A percentile compares a stretch with the other conserved stretches of the same genome.
Evolutionary conservation across 1,140 invertebrate species (phyloP).

Genomic region (Drosophila athabasca): DNA sequence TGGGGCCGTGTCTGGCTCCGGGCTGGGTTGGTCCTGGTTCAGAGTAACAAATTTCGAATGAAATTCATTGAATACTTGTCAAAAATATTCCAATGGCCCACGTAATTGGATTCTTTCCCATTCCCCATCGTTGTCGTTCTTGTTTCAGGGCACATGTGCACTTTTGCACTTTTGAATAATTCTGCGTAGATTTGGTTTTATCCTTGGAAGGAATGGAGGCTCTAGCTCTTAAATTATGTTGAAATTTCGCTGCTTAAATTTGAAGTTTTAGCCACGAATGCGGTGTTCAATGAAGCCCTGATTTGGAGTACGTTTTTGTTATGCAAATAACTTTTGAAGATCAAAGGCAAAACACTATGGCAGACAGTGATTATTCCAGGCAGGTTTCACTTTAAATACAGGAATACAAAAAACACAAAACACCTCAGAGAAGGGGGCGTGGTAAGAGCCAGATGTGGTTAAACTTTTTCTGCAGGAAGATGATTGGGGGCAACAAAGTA

Average conservation of each 20-base stretch:
- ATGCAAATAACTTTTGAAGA: conserved; percentile 41
- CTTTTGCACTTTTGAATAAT: conserved; percentile 67
- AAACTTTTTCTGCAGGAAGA: conserved; percentile 41
- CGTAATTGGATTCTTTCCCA: conserved; percentile 72
- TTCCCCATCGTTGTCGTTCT: conserved; percentile 16
- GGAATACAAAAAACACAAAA: conserved; percentile 5
- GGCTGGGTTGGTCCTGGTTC: conserved; percentile 10
- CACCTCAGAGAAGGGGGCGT: not conserved
- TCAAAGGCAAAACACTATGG: conserved; percentile 59
- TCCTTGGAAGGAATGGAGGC: not conserved
- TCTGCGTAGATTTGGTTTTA: conserved; percentile 26
- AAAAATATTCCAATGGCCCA: conserved; percentile 67
- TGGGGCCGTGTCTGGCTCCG: conserved; percentile 25
- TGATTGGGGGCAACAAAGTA: conserved; percentile 46
- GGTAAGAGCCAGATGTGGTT: conserved; percentile 35
- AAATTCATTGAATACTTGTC: conserved; percentile 82
- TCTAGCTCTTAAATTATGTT: not conserved
- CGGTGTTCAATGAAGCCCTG: conserved; percentile 14
- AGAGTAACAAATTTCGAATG: conserved; percentile 70
- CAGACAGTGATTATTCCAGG: conserved; percentile 58
- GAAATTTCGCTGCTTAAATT: not conserved
- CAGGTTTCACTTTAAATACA: conserved; percentile 58
- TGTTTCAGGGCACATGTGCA: conserved; percentile 62
- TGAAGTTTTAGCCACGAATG: conserved; percentile 10
- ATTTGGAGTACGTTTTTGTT: conserved; percentile 23